Evolutionary conservation across 2,797 vertebrate genomes (phyloP).

Genomic region (Eulemur mongoz): DNA sequence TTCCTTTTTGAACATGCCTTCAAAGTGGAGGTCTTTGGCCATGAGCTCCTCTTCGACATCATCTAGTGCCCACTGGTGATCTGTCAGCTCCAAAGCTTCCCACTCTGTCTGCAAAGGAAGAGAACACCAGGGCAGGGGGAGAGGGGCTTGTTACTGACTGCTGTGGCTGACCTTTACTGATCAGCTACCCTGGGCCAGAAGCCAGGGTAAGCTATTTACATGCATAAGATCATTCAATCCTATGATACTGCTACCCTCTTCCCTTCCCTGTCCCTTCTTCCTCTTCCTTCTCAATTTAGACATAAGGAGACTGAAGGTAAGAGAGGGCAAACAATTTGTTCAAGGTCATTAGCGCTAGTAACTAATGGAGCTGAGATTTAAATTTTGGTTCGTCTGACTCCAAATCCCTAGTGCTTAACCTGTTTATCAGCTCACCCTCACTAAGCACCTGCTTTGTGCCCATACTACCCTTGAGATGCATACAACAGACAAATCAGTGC

Average conservation of each 20-base stretch:
- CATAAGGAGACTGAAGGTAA: neutral
- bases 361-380: neutral
- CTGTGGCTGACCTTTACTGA: neutral
- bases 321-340: neutral
- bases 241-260: neutral
- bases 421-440: neutral
- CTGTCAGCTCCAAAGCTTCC: slow-evolving; percentile 97
- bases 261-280: neutral
- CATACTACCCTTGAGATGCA: neutral
- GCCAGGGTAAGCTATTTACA: neutral
- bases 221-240: neutral
- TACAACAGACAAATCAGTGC: neutral
- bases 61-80: slow-evolving; percentile 99
- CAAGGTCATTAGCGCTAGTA: neutral
- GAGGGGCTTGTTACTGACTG: neutral
- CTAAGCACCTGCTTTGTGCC: neutral
- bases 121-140: neutral
- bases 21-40: slow-evolving; percentile 96
- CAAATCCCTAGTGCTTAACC: neutral
- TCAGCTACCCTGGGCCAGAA: too few relatives aligned
- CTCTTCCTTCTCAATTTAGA: fast-evolving
- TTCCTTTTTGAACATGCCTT: slow-evolving; percentile 98
- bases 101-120: slow-evolving; percentile 92
- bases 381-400: neutral
- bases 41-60: slow-evolving; percentile 98